Evolutionary conservation across 2,113 vertebrate genomes (phyloP), one percentile per base, ranked within the genome.

Genomic region (Bostrychus sinensis): DNA sequence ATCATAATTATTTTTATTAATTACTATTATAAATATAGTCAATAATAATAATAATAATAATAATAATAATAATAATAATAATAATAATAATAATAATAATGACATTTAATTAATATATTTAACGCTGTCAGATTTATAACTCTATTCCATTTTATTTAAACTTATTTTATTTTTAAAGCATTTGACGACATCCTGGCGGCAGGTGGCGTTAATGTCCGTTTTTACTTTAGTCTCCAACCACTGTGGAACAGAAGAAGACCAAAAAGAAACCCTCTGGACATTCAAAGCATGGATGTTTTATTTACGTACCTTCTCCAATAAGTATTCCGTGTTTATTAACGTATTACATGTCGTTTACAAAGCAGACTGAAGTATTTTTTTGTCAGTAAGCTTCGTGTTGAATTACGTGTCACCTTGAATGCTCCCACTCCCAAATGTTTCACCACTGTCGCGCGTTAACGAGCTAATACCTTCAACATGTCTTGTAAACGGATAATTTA

Each of bases 381-480:
- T 9, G 25, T 6, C 48, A 8, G 14, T 28, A 17, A 53, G 6
- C 23, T 28, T 9, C 5, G 28, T 26, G 26, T 16, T 26, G 17
- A 56, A 22, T 4, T n/a, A 23, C 13, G 74, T 75, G 78, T 89
- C 81, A 87, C 87, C 83, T 87, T 82, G 77, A 77, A 75, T 64
- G 36, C 30, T 2, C 38, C 43, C 65, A 61, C 17, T 1, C 6
- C 13, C 36, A 48, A 65, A 41, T 51, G 41, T 34, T 23, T 48
- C 51, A 56, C 30, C 25, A 19, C 38, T 42, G 37, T 48, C 3
- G 23, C 2, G 22, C 37, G 37, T 48, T 56, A 30, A 51, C 6
- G 3, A 3, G 13, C 14, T 4, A 39, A 39, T 7, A n/a, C 7
- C 25, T 6, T 30, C 11, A 28, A 30, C 23, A 30, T 11, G 25